Base-by-base conservation (phyloP, 2,113 vertebrate species). In the Diadophis punctatus region DNA sequence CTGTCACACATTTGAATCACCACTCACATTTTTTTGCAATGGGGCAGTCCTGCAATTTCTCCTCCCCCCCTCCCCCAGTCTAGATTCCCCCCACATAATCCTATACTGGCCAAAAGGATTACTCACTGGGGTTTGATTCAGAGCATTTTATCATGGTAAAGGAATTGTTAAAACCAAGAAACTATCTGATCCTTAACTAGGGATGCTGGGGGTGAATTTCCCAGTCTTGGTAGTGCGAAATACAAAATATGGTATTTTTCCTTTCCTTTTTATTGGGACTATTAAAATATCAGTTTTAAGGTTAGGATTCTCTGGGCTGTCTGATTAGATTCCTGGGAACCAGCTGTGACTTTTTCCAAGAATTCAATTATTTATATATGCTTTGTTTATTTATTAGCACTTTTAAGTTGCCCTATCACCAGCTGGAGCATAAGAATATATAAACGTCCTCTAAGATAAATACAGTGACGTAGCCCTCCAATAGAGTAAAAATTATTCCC, bases 11-110 rank as follows among this genome's bases (percentile, higher is more conserved):
- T 25, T 12, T 91, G 49, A 53, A 30, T 92, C 43, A 3, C 4
- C 23, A 0, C 9, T 18, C 16, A 34, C 3, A 1, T 34, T 48
- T 87, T 43, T 86, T 10, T 68, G 43, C 51, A 51, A 43, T 22
- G 18, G 8, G 8, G 48, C 18, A 51, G n/a, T 46, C 18, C 52
- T 49, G 56, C 84, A 43, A 34, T 86, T 49, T 20, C 60, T 86
- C 46, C 10, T 14, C 0, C 22, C 22, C 1, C 22, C 22, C 27
- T 1, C 20, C 3, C 11, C n/a, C 27, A 1, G 1, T 1, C 46
- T 25, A 10, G 55, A 60, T 49, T 49, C 48, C 58, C 20, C 22
- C 80, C 18, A 3, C 20, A 3, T 55, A n/a, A 49, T 58, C 52
- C 55, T 22, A 46, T 18, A 0, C 39, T 53, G 60, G 25, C 51